Conservation (phyloP, 1,140 invertebrate species). For the Trissolcus basalis region DNA sequence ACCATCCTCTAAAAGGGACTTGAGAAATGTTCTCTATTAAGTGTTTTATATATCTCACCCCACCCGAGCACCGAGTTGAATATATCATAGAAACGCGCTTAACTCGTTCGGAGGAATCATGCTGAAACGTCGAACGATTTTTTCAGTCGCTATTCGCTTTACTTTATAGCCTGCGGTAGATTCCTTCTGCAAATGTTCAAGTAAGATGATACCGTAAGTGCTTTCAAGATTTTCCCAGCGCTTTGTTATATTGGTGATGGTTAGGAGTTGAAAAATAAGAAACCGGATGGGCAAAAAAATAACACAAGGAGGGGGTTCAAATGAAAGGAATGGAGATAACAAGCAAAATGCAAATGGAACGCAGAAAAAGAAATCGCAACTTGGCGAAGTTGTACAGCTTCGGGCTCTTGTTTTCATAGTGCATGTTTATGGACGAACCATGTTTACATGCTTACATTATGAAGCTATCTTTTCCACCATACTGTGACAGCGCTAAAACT, state of each 20-base stretch:
- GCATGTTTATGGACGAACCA: slow-evolving; percentile 48
- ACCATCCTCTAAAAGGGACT: slow-evolving; percentile 3
- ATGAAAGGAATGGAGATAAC: slow-evolving; percentile 20
- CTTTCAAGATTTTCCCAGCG: slow-evolving; percentile 48
- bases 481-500: slow-evolving; percentile 27
- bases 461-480: slow-evolving; percentile 26
- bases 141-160: slow-evolving; percentile 38
- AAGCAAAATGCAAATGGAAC: slow-evolving; percentile 38
- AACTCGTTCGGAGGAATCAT: slow-evolving; percentile 29
- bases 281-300: slow-evolving; percentile 19
- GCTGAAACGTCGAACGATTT: slow-evolving; percentile 36
- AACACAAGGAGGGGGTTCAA: neutral
- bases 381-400: slow-evolving; percentile 38
- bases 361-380: slow-evolving; percentile 38
- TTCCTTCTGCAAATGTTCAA: slow-evolving; percentile 39
- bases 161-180: slow-evolving; percentile 49
- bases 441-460: slow-evolving; percentile 40
- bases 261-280: slow-evolving; percentile 39
- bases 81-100: slow-evolving; percentile 28
- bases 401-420: slow-evolving; percentile 39
- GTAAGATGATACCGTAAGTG: slow-evolving; percentile 56
- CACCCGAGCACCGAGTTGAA: neutral
- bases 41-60: slow-evolving; percentile 27
- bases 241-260: slow-evolving; percentile 10
- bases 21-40: slow-evolving; percentile 15